phyloP scores from a whole-genome alignment of 23 tunicate species.

The Pegea sp. region DNA sequence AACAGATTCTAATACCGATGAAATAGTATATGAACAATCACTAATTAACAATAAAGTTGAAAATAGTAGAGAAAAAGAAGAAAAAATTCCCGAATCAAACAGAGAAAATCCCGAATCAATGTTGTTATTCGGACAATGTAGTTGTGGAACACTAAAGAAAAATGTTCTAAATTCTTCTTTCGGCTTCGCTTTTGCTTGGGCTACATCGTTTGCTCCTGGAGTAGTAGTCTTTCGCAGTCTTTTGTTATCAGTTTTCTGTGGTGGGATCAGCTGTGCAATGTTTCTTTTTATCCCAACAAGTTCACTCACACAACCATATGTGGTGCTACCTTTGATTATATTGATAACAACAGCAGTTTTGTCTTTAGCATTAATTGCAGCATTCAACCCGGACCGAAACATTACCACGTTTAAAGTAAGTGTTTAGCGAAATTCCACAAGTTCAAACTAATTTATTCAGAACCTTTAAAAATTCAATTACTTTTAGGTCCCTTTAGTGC shows the following conservation, averaged over 20 bases:
- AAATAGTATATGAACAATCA: background rate
- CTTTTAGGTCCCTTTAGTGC: constrained; percentile 69
- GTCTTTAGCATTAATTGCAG: constrained; percentile 3
- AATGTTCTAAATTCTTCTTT: constrained; percentile 13
- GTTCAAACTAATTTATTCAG: background rate
- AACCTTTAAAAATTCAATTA: no score
- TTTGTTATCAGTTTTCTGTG: constrained; percentile 10
- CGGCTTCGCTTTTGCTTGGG: constrained; percentile 18
- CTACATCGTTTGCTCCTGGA: constrained; percentile 23
- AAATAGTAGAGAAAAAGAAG: background rate
- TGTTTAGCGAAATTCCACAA: constrained; percentile 1
- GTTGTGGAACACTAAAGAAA: constrained; percentile 31
- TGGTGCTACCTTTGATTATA: background rate
- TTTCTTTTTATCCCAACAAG: constrained; percentile 8
- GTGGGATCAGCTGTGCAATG: constrained; percentile 8
- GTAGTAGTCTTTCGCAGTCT: constrained; percentile 8
- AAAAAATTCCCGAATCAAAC: background rate
- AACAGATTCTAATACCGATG: background rate
- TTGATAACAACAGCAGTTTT: background rate
- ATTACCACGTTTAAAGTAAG: constrained; percentile 39
- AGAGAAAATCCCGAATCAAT: background rate
- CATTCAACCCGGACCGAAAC: constrained; percentile 23
- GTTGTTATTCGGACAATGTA: background rate
- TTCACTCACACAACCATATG: background rate
- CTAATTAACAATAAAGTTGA: background rate